phyloP scores from a whole-genome alignment of 2,797 vertebrate species.

The Pogonophryne albipinna region DNA sequence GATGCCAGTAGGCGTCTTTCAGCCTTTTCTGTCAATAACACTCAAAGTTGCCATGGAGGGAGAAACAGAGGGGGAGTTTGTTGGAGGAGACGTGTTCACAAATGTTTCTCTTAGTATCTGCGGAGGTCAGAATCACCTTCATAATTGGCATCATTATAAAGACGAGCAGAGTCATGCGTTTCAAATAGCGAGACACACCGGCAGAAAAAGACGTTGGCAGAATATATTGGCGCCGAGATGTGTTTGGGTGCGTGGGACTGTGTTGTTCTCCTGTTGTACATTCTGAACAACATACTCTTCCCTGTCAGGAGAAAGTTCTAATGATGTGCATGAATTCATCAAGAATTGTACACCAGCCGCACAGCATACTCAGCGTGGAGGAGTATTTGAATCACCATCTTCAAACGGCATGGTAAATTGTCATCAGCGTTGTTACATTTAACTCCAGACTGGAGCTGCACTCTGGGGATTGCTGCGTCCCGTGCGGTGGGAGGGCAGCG shows the following conservation, averaged over 20 bases:
- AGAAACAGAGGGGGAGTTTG: constrained; percentile 19
- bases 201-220: constrained; percentile 16
- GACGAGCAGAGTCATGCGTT: constrained; percentile 16
- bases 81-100: constrained; percentile 16
- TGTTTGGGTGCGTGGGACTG: constrained; percentile 46
- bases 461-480: constrained; percentile 16
- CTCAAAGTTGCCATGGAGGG: constrained; percentile 57
- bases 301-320: constrained; percentile 51
- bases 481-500: constrained; percentile 34
- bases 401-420: constrained; percentile 35
- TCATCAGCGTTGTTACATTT: constrained; percentile 43
- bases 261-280: constrained; percentile 29
- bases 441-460: constrained; percentile 36
- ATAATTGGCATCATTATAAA: constrained; percentile 39
- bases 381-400: constrained; percentile 23
- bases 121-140: constrained; percentile 50
- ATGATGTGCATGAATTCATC: constrained; percentile 57
- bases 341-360: constrained; percentile 23
- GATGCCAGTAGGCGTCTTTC: constrained; percentile 73
- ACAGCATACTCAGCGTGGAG: constrained; percentile 14
- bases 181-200: constrained; percentile 8
- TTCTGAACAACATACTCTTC: constrained; percentile 31
- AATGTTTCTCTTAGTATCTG: constrained; percentile 16
- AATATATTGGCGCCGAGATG: constrained; percentile 47
- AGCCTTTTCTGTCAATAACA: constrained; percentile 69